Percentiles rank a stretch among this genome's conserved stretches.
Conservation (phyloP, 2,888 invertebrate genomes). For the Parapristionchus giblindavisi region DNA sequence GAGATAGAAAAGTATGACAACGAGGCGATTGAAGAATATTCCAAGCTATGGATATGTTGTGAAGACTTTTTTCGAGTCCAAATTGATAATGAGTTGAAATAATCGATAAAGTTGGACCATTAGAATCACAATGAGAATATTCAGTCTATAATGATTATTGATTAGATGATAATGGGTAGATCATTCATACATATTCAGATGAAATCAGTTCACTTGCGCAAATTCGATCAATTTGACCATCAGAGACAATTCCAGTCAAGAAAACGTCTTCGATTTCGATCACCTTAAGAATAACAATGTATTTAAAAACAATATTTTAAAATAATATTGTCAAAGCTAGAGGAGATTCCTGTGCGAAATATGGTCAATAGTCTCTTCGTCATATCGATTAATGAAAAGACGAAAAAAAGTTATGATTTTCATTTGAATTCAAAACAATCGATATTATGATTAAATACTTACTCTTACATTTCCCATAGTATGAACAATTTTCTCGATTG, state of each 20-base stretch:
- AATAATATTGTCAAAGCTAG: neutral
- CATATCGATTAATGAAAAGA: neutral
- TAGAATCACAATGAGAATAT: constrained; percentile 8
- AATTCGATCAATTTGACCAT: neutral
- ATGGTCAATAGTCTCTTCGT: neutral
- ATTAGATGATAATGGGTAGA: neutral
- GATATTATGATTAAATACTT: neutral
- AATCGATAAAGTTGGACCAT: constrained; percentile 3
- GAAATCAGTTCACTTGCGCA: constrained; percentile 15
- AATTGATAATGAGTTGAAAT: constrained; percentile 31
- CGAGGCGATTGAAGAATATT: neutral
- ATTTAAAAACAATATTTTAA: neutral
- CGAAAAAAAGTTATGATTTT: neutral
- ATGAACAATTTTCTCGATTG: constrained; percentile 24
- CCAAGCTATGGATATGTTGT: constrained; percentile 1
- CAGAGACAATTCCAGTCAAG: constrained; percentile 16
- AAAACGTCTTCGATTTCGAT: constrained; percentile 22
- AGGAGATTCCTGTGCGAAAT: neutral
- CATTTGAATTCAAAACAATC: neutral
- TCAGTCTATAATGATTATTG: constrained; percentile 10
- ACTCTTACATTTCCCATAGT: neutral
- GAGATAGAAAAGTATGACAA: constrained; percentile 12
- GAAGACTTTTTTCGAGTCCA: neutral
- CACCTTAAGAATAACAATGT: neutral
- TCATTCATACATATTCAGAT: neutral